Evolutionary conservation across 2,113 vertebrate genomes (phyloP).

Genomic region (Ascaphus truei): DNA sequence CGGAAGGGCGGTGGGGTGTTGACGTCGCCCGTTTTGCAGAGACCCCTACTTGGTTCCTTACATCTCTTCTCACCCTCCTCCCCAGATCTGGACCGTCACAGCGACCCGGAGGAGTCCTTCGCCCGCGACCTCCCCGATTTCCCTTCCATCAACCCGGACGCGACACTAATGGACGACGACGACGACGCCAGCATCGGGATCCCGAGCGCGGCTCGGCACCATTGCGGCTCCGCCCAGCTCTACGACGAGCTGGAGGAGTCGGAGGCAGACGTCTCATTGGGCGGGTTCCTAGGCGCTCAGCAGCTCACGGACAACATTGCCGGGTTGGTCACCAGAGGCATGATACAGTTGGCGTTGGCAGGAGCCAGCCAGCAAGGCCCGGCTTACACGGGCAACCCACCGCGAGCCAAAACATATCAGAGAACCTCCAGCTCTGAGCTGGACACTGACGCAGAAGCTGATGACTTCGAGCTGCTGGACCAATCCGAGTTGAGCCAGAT

Average conservation of each 20-base stretch:
- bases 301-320: constrained; percentile 74
- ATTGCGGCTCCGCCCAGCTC: constrained; percentile 59
- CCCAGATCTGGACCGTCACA: constrained; percentile 86
- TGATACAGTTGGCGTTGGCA: constrained; percentile 85
- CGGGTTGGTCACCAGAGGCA: constrained; percentile 80
- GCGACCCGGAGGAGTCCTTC: constrained; percentile 92
- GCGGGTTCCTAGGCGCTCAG: constrained; percentile 57
- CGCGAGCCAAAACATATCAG: constrained; percentile 62
- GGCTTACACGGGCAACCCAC: constrained; percentile 50
- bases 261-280: constrained; percentile 65
- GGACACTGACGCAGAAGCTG: constrained; percentile 89
- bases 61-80: too few species aligned
- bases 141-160: constrained; percentile 90
- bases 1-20: too few species aligned
- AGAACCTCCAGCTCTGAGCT: constrained; percentile 84
- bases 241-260: constrained; percentile 69
- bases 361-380: constrained; percentile 63
- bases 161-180: constrained; percentile 82
- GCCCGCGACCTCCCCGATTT: constrained; percentile 90
- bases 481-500: constrained; percentile 92
- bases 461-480: constrained; percentile 97
- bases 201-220: constrained; percentile 68
- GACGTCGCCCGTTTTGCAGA: too few species aligned
- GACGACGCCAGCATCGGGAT: constrained; percentile 93
- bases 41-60: too few species aligned